Percentiles rank a stretch among this genome's conserved stretches.
Conservation (phyloP, 2,888 invertebrate genomes). For the Actias luna region DNA sequence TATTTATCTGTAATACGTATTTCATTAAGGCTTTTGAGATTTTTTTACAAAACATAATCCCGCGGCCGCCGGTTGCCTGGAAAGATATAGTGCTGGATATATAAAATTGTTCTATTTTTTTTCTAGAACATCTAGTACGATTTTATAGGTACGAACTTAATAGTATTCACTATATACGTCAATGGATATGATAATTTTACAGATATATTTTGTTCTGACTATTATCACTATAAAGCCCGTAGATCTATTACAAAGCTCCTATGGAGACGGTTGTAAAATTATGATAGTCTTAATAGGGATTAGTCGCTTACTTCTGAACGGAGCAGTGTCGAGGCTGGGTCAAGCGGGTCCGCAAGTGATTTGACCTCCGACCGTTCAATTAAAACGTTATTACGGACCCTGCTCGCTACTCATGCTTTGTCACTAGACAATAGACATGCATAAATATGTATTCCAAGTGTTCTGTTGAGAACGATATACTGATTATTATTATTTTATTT, state of each 20-base stretch:
- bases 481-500: background rate
- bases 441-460: background rate
- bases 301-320: slow-evolving; percentile 11
- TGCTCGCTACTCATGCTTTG: slow-evolving; percentile 47
- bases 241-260: background rate
- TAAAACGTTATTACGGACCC: slow-evolving; percentile 65
- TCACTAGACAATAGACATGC: slow-evolving; percentile 30
- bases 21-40: too few species aligned
- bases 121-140: background rate
- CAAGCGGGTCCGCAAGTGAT: slow-evolving; percentile 70
- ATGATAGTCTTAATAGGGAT: background rate
- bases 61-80: too few species aligned
- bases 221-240: background rate
- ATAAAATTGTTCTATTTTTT: background rate
- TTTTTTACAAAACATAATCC: too few species aligned
- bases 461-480: background rate
- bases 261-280: background rate
- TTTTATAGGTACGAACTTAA: background rate
- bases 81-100: background rate
- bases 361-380: slow-evolving; percentile 78
- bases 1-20: too few species aligned
- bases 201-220: too few species aligned
- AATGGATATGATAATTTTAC: too few species aligned
- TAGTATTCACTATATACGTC: background rate
- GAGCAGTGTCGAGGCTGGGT: slow-evolving; percentile 37